phyloP scores from a whole-genome alignment of 2,113 vertebrate species.

The Eurystomus gularis region DNA sequence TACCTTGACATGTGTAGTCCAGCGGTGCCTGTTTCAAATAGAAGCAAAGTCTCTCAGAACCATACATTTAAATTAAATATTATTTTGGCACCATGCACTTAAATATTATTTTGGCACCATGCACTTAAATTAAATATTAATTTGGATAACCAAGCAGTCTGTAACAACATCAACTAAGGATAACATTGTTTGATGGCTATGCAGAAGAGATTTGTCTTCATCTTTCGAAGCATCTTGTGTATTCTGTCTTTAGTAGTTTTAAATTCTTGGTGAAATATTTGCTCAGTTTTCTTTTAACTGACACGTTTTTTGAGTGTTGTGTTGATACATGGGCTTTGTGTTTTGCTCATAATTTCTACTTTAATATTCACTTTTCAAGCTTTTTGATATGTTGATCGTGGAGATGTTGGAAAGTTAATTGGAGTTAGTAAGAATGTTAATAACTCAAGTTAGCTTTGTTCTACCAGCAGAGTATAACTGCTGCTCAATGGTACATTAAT shows the following conservation, averaged over 20 bases:
- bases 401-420: neutral
- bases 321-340: neutral
- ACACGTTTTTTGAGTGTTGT: neutral
- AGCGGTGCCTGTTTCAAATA: neutral
- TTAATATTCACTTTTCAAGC: neutral
- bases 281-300: neutral
- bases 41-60: neutral
- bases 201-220: neutral
- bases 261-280: neutral
- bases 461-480: neutral
- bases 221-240: neutral
- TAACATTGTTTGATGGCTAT: neutral
- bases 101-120: neutral
- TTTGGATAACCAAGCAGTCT: neutral
- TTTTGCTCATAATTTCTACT: neutral
- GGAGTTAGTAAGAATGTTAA: neutral
- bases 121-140: neutral
- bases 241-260: neutral
- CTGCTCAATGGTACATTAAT: neutral
- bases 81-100: neutral
- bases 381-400: neutral
- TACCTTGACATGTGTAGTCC: neutral
- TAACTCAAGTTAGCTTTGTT: neutral
- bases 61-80: neutral
- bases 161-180: neutral